Evolutionary conservation across 2,113 vertebrate species (phyloP).

Genomic region (Urocitellus parryii): DNA sequence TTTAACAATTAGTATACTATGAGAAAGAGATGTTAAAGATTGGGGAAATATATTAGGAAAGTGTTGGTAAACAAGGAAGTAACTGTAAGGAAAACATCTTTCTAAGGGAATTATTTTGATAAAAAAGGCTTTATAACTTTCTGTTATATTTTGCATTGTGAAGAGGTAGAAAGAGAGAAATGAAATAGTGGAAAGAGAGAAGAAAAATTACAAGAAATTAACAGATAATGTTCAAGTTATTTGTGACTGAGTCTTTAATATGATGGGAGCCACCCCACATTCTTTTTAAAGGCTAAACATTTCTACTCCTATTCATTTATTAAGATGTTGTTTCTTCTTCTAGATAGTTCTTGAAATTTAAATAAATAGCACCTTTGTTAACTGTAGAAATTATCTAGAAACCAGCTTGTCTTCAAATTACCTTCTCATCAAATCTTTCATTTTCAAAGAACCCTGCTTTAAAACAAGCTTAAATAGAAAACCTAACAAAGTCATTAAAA

Average conservation of each 20-base stretch:
- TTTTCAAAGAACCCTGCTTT: conserved; percentile 25
- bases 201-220: not conserved
- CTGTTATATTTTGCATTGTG: not conserved
- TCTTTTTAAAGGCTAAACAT: not conserved
- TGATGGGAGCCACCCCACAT: not conserved
- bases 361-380: conserved; percentile 3
- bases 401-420: not conserved
- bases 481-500: conserved; percentile 11
- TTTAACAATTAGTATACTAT: too few relatives aligned
- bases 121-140: too few relatives aligned
- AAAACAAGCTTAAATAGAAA: conserved; percentile 57
- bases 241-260: not conserved
- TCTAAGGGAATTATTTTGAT: too few relatives aligned
- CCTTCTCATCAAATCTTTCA: conserved; percentile 37
- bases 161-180: not conserved
- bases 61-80: too few relatives aligned
- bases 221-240: not conserved
- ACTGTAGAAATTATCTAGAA: not conserved
- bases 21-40: too few relatives aligned
- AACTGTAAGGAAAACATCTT: too few relatives aligned
- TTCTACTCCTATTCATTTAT: not conserved
- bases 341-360: conserved; percentile 12
- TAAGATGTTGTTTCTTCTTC: conserved; percentile 28
- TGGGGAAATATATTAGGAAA: too few relatives aligned
- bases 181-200: not conserved